Conservation (phyloP, 1,140 invertebrate genomes). For the Hirudo medicinalis region DNA sequence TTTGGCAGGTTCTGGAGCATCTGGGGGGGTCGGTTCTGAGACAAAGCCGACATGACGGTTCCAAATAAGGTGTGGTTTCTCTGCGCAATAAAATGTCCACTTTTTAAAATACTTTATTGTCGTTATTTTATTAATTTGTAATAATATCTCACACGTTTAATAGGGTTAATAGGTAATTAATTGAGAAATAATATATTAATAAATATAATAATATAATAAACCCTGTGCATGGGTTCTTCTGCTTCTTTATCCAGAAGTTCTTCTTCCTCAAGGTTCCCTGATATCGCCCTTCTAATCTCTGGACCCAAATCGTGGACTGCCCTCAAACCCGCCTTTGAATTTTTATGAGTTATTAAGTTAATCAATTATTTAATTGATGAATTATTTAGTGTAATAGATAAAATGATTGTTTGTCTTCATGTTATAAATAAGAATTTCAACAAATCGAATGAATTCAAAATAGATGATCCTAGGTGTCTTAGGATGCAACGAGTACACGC, state of each 20-base stretch:
- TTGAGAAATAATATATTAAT: not conserved
- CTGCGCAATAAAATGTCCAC: conserved; percentile 44
- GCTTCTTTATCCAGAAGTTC: conserved; percentile 31
- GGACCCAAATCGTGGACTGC: conserved; percentile 94
- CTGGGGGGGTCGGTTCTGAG: not conserved
- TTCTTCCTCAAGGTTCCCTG: conserved; percentile 43
- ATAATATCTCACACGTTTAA: no score
- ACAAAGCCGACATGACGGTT: conserved; percentile 11
- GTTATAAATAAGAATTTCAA: not conserved
- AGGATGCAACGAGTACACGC: no score
- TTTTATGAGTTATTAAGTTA: no score
- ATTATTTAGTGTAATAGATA: not conserved
- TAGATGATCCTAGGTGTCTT: not conserved
- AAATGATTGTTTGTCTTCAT: not conserved
- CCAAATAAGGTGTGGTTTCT: conserved; percentile 93
- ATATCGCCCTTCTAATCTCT: conserved; percentile 90
- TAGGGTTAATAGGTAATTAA: not conserved
- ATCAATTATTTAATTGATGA: not conserved
- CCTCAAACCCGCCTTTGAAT: conserved; percentile 65
- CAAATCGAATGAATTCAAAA: not conserved
- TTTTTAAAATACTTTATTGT: no score
- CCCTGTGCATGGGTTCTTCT: conserved; percentile 73
- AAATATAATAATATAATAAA: conserved; percentile 36
- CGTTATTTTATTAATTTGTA: no score
- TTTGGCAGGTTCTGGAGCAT: conserved; percentile 3